A percentile compares a stretch with the other conserved stretches of the same genome.
Conservation (phyloP, 2,113 vertebrate genomes). For the Pteropus alecto region DNA sequence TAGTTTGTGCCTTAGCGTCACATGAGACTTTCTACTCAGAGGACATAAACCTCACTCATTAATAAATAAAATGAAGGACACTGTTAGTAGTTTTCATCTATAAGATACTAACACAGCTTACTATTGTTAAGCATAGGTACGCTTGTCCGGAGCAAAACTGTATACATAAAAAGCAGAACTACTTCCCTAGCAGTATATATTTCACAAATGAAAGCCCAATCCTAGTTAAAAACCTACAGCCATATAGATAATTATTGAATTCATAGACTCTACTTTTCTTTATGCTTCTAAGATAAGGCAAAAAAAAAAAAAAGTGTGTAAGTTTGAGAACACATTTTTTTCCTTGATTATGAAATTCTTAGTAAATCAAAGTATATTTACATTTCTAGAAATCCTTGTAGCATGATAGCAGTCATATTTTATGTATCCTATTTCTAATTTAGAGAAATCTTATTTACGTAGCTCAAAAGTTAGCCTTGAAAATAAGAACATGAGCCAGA, state of each 20-base stretch:
- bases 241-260: constrained; percentile 19
- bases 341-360: constrained; percentile 37
- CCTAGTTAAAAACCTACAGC: constrained; percentile 9
- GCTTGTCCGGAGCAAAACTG: background rate
- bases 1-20: background rate
- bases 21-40: background rate
- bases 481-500: constrained; percentile 52
- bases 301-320: background rate
- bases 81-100: background rate
- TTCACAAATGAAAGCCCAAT: constrained; percentile 25
- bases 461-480: constrained; percentile 36
- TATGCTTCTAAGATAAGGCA: background rate
- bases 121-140: background rate
- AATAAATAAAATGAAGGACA: constrained; percentile 28
- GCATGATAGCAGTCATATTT: constrained; percentile 32
- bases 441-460: constrained; percentile 47
- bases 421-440: constrained; percentile 39
- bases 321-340: constrained; percentile 29
- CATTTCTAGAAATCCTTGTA: constrained; percentile 51
- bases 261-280: background rate
- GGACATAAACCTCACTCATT: constrained; percentile 11
- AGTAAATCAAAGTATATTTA: constrained; percentile 45
- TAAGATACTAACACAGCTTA: background rate
- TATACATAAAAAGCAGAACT: background rate
- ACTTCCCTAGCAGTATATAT: constrained; percentile 2